phyloP scores from a whole-genome alignment of 2,797 vertebrate species.

The Propithecus perrieri region DNA sequence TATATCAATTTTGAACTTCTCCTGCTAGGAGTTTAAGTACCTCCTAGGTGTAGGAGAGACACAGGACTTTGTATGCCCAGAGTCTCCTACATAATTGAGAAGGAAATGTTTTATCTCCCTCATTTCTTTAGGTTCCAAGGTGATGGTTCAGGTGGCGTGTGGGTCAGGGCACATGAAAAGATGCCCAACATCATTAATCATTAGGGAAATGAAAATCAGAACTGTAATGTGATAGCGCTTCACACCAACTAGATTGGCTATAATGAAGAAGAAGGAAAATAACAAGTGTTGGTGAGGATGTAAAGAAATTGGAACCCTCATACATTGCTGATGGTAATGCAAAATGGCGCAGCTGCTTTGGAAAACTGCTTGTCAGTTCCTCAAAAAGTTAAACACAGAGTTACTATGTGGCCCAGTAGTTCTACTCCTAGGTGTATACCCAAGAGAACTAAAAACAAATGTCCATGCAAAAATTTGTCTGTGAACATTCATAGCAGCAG shows the following conservation, averaged over 20 bases:
- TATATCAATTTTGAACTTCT: not conserved
- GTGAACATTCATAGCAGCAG: not conserved
- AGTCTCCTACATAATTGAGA: not conserved
- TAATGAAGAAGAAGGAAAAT: conserved; percentile 7
- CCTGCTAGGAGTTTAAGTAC: not conserved
- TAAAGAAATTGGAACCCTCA: not conserved
- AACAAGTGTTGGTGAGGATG: not conserved
- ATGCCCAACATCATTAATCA: not conserved
- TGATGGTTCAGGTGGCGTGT: not conserved
- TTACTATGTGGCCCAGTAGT: not conserved
- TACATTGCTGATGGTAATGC: not conserved
- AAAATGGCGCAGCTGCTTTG: not conserved
- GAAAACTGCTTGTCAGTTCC: not conserved
- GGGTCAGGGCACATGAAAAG: not conserved
- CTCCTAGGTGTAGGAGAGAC: not conserved
- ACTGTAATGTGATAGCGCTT: not conserved
- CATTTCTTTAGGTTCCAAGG: conserved; percentile 30
- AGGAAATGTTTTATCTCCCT: not conserved
- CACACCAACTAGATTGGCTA: not conserved
- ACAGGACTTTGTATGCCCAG: not conserved
- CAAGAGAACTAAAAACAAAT: conserved; percentile 5
- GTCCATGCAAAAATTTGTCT: not conserved
- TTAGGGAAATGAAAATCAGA: not conserved
- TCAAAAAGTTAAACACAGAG: not conserved
- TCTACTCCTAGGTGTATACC: not conserved